phyloP scores from a whole-genome alignment of 2,888 invertebrate species.

The Chrysolina haemoptera region DNA sequence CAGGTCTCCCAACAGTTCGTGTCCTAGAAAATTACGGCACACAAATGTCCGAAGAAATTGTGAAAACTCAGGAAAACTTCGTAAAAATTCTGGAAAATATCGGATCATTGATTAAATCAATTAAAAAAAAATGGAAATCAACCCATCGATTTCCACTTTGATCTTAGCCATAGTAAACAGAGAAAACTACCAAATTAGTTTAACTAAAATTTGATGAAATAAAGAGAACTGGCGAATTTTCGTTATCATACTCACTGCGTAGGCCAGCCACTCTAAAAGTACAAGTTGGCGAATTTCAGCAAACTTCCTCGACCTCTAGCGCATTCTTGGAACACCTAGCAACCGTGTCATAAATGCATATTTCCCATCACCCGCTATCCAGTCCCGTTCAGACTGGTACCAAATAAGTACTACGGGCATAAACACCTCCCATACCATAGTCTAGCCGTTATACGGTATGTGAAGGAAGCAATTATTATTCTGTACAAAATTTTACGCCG shows the following conservation, averaged over 20 bases:
- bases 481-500: conserved; percentile 43
- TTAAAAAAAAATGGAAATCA: too few relatives aligned
- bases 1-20: too few relatives aligned
- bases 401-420: conserved; percentile 29
- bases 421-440: conserved; percentile 29
- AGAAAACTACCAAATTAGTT: too few relatives aligned
- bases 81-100: too few relatives aligned
- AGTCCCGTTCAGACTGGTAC: conserved; percentile 37
- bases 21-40: too few relatives aligned
- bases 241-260: background rate
- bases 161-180: too few relatives aligned
- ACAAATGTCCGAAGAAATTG: too few relatives aligned
- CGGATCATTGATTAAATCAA: too few relatives aligned
- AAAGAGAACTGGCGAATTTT: too few relatives aligned
- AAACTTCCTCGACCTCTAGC: background rate
- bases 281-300: background rate
- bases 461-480: conserved; percentile 47
- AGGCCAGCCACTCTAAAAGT: background rate
- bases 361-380: conserved; percentile 32
- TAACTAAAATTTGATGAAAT: too few relatives aligned
- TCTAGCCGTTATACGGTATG: conserved; percentile 48
- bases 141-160: too few relatives aligned
- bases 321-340: conserved; percentile 12
- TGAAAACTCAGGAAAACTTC: too few relatives aligned
- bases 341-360: conserved; percentile 26